Conservation (phyloP, 1,140 invertebrate species). For the Aricia agestis region DNA sequence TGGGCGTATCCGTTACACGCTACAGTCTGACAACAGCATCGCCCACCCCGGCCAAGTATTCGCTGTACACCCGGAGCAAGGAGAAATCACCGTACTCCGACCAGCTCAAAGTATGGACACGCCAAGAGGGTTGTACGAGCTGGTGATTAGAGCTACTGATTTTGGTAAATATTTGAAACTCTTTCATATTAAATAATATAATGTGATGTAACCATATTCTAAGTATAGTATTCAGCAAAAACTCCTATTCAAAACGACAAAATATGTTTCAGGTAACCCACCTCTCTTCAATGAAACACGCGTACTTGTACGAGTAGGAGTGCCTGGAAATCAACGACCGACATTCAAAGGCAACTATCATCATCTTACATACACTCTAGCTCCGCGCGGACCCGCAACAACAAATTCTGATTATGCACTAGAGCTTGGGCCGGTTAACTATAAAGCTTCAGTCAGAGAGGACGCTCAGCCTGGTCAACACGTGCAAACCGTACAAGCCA, state of each 20-base stretch:
- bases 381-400: conserved; percentile 40
- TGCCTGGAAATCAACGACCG: conserved; percentile 86
- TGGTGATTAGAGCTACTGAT: conserved; percentile 84
- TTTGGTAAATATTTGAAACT: conserved; percentile 67
- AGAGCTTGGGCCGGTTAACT: conserved; percentile 79
- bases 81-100: conserved; percentile 81
- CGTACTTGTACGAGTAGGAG: conserved; percentile 83
- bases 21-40: conserved; percentile 83
- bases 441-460: conserved; percentile 83
- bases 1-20: conserved; percentile 80
- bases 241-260: no score
- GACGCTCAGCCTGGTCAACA: conserved; percentile 82
- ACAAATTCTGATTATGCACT: conserved; percentile 62
- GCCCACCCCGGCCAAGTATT: conserved; percentile 76
- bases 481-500: conserved; percentile 82
- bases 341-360: conserved; percentile 85
- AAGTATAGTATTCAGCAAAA: no score
- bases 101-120: conserved; percentile 83
- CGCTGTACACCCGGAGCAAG: conserved; percentile 80
- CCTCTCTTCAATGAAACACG: conserved; percentile 80
- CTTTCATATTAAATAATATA: no score
- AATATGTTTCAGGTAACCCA: conserved; percentile 72
- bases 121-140: conserved; percentile 83
- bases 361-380: conserved; percentile 64
- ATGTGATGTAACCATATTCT: no score